Conservation (phyloP, 2,113 vertebrate species). For the Salvator merianae region DNA sequence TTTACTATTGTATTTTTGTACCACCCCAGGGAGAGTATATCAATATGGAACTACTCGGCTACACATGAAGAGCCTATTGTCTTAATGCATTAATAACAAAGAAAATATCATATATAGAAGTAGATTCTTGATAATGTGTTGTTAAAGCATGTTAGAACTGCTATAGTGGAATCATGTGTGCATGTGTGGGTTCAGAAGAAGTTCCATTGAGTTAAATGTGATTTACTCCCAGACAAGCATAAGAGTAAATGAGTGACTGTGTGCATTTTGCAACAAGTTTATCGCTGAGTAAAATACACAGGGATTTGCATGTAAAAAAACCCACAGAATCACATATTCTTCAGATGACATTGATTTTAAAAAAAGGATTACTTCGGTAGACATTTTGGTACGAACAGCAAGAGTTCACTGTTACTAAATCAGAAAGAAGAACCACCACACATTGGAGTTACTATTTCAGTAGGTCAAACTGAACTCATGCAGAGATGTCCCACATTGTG, state of each 20-base stretch:
- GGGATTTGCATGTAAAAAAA: not conserved
- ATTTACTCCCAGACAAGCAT: not conserved
- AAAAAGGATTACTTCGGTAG: not conserved
- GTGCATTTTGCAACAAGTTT: too few relatives aligned
- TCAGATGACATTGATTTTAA: not conserved
- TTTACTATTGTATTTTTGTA: too few relatives aligned
- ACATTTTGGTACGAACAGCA: not conserved
- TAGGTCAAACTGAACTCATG: slow-evolving; percentile 24
- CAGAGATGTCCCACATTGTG: not conserved
- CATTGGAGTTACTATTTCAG: slow-evolving; percentile 20
- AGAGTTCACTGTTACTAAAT: not conserved
- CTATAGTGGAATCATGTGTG: not conserved
- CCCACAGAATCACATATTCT: not conserved
- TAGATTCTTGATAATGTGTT: not conserved
- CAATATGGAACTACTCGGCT: too few relatives aligned
- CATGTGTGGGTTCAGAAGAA: not conserved
- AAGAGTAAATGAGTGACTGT: too few relatives aligned
- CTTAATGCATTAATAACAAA: too few relatives aligned
- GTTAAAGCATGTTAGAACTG: not conserved
- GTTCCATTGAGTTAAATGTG: not conserved
- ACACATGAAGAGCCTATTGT: too few relatives aligned
- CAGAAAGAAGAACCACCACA: not conserved
- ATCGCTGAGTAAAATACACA: not conserved
- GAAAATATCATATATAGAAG: too few relatives aligned
- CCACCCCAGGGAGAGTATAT: too few relatives aligned